Evolutionary conservation across 2,888 invertebrate genomes (phyloP).

Genomic region (Dioctria linearis): DNA sequence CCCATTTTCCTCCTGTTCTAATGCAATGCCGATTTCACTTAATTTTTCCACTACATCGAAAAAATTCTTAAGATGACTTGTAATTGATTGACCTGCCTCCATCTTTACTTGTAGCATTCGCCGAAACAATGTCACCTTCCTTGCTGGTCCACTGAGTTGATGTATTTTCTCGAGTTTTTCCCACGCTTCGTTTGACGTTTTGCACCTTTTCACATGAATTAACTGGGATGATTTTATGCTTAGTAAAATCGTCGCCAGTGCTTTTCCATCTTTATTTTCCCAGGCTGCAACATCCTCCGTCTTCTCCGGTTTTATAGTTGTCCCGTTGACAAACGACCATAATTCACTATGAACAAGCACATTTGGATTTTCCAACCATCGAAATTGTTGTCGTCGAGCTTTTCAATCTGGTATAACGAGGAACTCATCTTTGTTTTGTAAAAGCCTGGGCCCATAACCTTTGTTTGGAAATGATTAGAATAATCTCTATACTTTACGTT

Average conservation of each 20-base stretch:
- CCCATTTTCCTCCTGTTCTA: conserved; percentile 54
- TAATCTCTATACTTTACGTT: no score
- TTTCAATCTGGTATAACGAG: conserved; percentile 30
- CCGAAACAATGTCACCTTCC: conserved; percentile 57
- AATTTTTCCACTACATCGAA: conserved; percentile 54
- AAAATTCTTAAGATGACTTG: conserved; percentile 57
- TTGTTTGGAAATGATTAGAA: not conserved
- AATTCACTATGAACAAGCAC: conserved; percentile 52
- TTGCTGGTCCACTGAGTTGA: conserved; percentile 56
- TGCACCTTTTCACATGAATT: conserved; percentile 57
- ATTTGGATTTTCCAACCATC: conserved; percentile 54
- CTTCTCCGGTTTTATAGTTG: not conserved
- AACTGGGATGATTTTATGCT: conserved; percentile 59
- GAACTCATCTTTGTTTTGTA: conserved; percentile 13
- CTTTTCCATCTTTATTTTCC: conserved; percentile 57
- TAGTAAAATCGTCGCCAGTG: conserved; percentile 58
- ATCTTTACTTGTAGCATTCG: conserved; percentile 52
- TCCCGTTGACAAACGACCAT: conserved; percentile 47
- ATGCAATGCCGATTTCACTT: conserved; percentile 50
- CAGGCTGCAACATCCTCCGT: conserved; percentile 6
- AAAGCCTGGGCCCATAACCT: not conserved
- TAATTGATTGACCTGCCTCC: conserved; percentile 45
- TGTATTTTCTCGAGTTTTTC: conserved; percentile 55
- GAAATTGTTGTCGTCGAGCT: conserved; percentile 53
- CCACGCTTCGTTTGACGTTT: conserved; percentile 56